Conservation (phyloP, 2,797 vertebrate species). For the Semotilus atromaculatus region DNA sequence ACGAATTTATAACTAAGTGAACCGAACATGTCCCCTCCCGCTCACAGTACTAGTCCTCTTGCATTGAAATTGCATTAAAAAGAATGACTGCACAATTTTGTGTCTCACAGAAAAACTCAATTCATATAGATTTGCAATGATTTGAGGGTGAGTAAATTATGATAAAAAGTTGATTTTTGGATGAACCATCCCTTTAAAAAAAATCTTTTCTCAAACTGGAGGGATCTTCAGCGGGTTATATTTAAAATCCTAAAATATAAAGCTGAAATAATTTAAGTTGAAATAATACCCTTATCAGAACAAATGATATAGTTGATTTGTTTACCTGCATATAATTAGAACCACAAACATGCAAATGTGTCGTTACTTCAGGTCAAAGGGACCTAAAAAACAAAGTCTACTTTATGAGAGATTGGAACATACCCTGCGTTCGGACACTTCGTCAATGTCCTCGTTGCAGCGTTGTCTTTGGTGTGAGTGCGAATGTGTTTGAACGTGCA, state of each 20-base stretch:
- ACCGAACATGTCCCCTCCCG: no score
- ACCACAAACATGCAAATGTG: background rate
- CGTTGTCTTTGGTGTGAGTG: conserved; percentile 16
- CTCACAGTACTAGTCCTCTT: background rate
- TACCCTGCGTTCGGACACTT: background rate
- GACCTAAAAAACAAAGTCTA: background rate
- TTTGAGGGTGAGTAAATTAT: no score
- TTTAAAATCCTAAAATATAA: background rate
- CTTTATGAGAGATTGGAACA: background rate
- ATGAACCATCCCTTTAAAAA: no score
- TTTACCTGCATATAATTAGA: background rate
- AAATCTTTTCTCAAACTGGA: background rate
- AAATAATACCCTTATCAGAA: background rate
- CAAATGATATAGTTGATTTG: background rate
- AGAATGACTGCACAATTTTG: no score
- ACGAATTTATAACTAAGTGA: no score
- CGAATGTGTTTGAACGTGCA: conserved; percentile 7
- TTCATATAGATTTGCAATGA: background rate
- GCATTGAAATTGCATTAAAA: background rate
- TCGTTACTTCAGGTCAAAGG: background rate
- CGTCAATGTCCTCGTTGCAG: background rate
- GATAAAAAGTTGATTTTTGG: no score
- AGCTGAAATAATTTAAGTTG: background rate
- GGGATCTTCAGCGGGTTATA: background rate
- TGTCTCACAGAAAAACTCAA: no score